phyloP scores from a whole-genome alignment of 2,797 vertebrate genomes.

The Buceros bicornis region DNA sequence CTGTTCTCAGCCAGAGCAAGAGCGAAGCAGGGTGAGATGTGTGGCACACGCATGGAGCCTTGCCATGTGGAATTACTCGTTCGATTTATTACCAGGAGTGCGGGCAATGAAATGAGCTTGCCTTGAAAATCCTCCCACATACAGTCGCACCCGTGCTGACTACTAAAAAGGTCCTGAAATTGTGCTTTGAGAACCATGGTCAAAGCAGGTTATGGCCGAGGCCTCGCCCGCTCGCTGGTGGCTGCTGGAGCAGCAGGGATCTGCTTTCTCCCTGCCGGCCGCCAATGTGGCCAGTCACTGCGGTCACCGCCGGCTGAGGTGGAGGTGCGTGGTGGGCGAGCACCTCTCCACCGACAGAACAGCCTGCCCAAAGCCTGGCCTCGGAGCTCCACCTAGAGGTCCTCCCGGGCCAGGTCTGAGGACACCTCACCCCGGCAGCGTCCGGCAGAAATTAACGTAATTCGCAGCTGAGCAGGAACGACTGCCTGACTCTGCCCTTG shows the following conservation, averaged over 20 bases:
- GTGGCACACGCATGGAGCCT: fast-evolving
- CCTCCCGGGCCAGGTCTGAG: not conserved
- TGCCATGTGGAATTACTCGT: not conserved
- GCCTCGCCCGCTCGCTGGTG: not conserved
- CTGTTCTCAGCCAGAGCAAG: not conserved
- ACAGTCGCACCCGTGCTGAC: not conserved
- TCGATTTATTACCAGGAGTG: not conserved
- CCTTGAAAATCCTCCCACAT: not conserved
- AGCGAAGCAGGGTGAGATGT: fast-evolving
- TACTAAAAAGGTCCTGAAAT: not conserved
- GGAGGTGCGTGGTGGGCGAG: not conserved
- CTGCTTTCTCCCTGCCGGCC: not conserved
- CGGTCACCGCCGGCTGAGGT: not conserved
- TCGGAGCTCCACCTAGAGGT: conserved; percentile 81
- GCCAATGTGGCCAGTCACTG: not conserved
- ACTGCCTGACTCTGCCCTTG: not conserved
- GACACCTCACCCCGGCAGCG: not conserved
- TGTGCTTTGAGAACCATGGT: not conserved
- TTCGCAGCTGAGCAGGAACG: not conserved
- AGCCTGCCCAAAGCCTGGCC: conserved; percentile 60
- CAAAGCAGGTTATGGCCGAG: not conserved
- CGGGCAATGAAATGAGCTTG: not conserved
- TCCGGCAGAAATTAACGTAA: not conserved
- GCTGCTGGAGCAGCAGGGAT: not conserved
- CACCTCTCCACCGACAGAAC: not conserved